Evolutionary conservation across 2,797 vertebrate species (phyloP).

Genomic region (Rhodeus uyekii): DNA sequence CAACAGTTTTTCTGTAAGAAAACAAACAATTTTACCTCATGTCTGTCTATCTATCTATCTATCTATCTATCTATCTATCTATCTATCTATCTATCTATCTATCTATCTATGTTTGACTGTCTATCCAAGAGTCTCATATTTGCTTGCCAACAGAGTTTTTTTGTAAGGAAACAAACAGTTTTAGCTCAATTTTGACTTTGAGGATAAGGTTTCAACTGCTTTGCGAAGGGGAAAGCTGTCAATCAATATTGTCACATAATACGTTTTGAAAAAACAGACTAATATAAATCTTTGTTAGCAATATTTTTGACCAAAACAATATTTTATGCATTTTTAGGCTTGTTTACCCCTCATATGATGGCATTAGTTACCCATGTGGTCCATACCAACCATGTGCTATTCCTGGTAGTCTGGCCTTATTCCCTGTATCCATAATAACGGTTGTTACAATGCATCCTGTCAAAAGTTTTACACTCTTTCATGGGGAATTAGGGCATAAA

Average conservation of each 20-base stretch:
- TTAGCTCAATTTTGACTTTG: background rate
- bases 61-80: too few species aligned
- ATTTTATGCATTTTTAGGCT: background rate
- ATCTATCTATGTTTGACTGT: too few species aligned
- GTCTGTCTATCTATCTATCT: too few species aligned
- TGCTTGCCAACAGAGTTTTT: background rate
- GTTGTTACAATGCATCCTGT: background rate
- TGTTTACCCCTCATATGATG: background rate
- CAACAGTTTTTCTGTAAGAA: background rate
- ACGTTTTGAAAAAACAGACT: background rate
- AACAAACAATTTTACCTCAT: background rate
- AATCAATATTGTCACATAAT: background rate
- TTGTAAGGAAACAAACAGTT: background rate
- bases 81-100: too few species aligned
- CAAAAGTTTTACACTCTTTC: background rate
- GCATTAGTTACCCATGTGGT: background rate
- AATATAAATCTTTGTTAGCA: background rate
- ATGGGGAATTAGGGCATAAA: background rate
- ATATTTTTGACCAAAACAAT: background rate
- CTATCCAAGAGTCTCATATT: background rate
- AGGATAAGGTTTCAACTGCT: background rate
- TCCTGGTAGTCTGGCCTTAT: background rate
- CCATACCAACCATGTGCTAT: background rate
- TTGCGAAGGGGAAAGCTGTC: background rate
- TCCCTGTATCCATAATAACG: background rate